Evolutionary conservation across 2,888 invertebrate species (phyloP).

Genomic region (Volucella inanis): DNA sequence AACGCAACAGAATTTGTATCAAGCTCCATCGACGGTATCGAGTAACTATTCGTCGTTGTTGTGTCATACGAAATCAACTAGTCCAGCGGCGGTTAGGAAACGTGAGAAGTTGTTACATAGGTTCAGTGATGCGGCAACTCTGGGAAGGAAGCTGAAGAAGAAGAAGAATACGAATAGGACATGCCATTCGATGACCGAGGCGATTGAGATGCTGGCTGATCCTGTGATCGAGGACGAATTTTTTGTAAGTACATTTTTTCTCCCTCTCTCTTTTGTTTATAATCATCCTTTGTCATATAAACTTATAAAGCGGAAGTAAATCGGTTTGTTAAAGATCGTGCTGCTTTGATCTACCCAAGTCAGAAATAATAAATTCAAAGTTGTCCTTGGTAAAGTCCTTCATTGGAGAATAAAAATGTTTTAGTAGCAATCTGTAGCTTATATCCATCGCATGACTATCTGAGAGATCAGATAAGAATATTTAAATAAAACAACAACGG

Average conservation of each 20-base stretch:
- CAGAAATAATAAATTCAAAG: too few species aligned
- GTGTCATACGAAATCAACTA: constrained; percentile 81
- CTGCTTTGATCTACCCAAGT: too few species aligned
- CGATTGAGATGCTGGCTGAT: constrained; percentile 83
- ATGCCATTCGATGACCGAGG: constrained; percentile 83
- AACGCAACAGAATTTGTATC: constrained; percentile 81
- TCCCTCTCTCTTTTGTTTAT: neutral
- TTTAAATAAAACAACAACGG: too few species aligned
- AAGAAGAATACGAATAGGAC: constrained; percentile 82
- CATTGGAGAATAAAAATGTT: too few species aligned
- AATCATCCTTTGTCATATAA: too few species aligned
- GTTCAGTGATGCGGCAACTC: constrained; percentile 83
- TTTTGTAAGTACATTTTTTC: constrained; percentile 81
- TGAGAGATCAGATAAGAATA: too few species aligned
- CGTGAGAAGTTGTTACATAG: constrained; percentile 82
- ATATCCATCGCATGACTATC: too few species aligned
- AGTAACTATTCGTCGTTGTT: constrained; percentile 79
- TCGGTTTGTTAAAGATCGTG: constrained; percentile 8
- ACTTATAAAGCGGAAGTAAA: neutral
- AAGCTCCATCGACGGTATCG: constrained; percentile 77
- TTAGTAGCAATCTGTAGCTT: too few species aligned
- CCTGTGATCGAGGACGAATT: constrained; percentile 83
- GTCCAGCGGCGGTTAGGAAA: constrained; percentile 81
- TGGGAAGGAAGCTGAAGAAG: constrained; percentile 82
- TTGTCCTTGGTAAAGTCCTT: too few species aligned